These are phyloP conservation scores for Donacobius atricapilla DNA, from an alignment of 2,113 vertebrate species.

Conservation along the genomic window DNA sequence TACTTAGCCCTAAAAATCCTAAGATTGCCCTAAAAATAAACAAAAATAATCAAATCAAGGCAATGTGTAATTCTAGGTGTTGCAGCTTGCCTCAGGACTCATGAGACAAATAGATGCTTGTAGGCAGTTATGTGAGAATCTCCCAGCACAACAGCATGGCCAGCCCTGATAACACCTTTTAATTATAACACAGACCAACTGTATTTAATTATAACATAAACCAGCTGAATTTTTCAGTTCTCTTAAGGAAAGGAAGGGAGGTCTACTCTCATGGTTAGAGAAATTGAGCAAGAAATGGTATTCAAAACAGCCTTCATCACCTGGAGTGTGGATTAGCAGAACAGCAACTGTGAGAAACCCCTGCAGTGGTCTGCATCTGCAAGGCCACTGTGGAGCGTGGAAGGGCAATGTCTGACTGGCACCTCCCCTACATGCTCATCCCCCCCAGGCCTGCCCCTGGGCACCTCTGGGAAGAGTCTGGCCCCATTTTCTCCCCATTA, in stretches of 20 bases:
- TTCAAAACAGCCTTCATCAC: not conserved
- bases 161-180: not conserved
- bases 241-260: not conserved
- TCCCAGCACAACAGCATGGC: not conserved
- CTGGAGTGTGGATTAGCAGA: not conserved
- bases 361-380: not conserved
- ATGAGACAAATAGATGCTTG: not conserved
- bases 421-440: not conserved
- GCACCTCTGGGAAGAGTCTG: not conserved
- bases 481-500: not conserved
- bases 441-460: not conserved
- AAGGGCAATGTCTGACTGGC: not conserved
- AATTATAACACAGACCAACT: too few species aligned
- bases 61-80: not conserved
- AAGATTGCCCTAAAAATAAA: not conserved
- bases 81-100: not conserved
- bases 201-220: not conserved
- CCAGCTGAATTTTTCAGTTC: not conserved
- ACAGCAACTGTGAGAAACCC: not conserved
- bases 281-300: not conserved
- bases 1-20: not conserved
- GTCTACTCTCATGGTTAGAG: not conserved
- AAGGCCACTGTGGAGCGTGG: fast-evolving
- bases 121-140: not conserved
- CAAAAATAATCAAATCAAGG: not conserved